Conservation (phyloP, 2,888 invertebrate genomes). For the Sarcophaga subvicina region DNA sequence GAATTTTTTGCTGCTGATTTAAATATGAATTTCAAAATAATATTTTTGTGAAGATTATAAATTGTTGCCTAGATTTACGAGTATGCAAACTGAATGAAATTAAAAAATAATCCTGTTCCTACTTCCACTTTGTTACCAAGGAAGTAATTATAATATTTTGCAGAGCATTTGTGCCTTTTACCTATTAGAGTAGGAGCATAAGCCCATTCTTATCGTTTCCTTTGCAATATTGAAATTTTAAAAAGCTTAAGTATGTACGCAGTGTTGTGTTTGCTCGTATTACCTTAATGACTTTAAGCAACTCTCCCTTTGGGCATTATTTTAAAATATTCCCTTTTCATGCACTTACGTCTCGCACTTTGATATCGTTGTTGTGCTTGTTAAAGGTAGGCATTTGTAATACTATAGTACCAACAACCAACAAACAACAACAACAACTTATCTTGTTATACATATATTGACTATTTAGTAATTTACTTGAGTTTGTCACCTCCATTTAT, state of each 20-base stretch:
- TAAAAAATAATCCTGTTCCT: too few relatives aligned
- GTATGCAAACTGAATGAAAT: neutral
- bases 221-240: constrained; percentile 49
- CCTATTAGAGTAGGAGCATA: constrained; percentile 23
- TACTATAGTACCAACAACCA: neutral
- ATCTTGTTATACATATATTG: neutral
- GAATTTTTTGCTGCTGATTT: neutral
- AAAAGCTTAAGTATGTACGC: constrained; percentile 39
- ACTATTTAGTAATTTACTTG: constrained; percentile 17
- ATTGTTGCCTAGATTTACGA: neutral
- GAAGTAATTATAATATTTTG: neutral
- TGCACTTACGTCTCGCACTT: neutral
- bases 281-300: constrained; percentile 59
- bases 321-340: neutral
- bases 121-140: neutral
- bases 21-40: neutral
- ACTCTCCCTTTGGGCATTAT: constrained; percentile 31
- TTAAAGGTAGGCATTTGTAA: neutral
- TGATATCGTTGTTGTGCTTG: neutral
- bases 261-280: constrained; percentile 26
- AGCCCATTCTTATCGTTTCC: constrained; percentile 52
- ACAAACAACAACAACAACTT: neutral
- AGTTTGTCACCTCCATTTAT: neutral
- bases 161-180: neutral
- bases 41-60: neutral